Conservation (phyloP, 1,140 invertebrate genomes). For the Teleopsis dalmanni region DNA sequence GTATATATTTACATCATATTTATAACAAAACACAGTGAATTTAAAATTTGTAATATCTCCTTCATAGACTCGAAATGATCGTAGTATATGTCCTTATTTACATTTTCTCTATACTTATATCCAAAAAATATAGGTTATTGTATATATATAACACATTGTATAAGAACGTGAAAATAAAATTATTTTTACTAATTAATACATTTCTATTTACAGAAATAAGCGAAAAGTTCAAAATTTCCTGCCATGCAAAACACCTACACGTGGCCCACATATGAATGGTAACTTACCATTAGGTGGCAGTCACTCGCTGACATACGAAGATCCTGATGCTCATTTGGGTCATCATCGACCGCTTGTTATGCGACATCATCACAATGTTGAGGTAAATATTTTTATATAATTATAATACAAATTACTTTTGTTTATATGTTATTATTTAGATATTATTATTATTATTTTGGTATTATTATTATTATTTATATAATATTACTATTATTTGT, state of each 20-base stretch:
- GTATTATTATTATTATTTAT: too few relatives aligned
- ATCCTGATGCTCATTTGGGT: conserved; percentile 45
- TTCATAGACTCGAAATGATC: too few relatives aligned
- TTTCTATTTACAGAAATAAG: conserved; percentile 55
- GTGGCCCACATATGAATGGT: conserved; percentile 46
- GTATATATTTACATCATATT: too few relatives aligned
- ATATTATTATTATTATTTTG: too few relatives aligned
- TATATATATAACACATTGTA: too few relatives aligned
- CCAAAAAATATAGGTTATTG: too few relatives aligned
- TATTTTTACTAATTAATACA: conserved; percentile 2
- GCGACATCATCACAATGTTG: conserved; percentile 39
- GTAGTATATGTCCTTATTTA: background rate
- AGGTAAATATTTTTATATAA: conserved; percentile 29
- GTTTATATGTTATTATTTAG: background rate
- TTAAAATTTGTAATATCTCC: too few relatives aligned
- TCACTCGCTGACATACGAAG: conserved; percentile 54
- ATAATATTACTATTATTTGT: background rate
- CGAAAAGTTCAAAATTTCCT: conserved; percentile 63
- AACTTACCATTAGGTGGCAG: conserved; percentile 32
- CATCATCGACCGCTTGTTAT: conserved; percentile 39
- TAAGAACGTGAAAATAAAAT: background rate
- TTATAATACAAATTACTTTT: background rate
- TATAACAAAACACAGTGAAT: too few relatives aligned
- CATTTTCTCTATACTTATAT: background rate
- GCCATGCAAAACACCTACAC: conserved; percentile 60